Evolutionary conservation across 2,797 vertebrate species (phyloP), one percentile per base, ranked within the genome.

Genomic region (Moxostoma hubbsi): DNA sequence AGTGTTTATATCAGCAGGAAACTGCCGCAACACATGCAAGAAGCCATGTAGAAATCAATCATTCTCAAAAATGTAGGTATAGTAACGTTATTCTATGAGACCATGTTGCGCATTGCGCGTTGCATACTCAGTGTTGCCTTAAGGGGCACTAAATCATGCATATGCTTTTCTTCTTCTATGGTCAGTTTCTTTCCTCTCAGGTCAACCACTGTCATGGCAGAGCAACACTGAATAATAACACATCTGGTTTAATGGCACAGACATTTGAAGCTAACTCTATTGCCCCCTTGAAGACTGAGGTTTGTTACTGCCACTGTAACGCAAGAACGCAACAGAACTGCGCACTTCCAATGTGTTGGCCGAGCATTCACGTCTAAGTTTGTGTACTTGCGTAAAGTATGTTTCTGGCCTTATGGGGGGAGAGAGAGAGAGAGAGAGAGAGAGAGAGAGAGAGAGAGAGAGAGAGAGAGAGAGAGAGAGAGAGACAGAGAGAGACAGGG

Each of bases 401-500:
- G 67, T 63, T 78, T 18, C 61, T 54, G 50, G n/a, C 16, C 67
- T 12, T 15, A 65, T 54, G 62, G 36, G 46, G 18, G 66, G 69
- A 81, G 50, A 77, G 51, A 74, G 54, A 74, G 71, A 62, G 47
- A 74, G 57, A 82, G 65, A 62, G 73, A 74, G 68, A 77, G 63
- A 82, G 81, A 83, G 75, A 63, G 88, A 82, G 84, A 83, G 84
- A 75, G 86, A 87, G 83, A 54, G 16, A 73, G 69, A 81, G 50
- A 77, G 50, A 54, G 16, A 73, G 69, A 81, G 50, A 77, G 50
- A 74, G 54, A 74, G 71, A 62, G 49, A 74, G 57, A 82, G 65
- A 62, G 73, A 74, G 68, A 77, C 57, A 82, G 81, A 83, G 75
- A 63, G 88, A 82, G 84, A 83, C 84, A 75, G 86, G 88, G 83